Evolutionary conservation across 2,797 vertebrate genomes (phyloP).

Genomic region (Pipistrellus pipistrellus): DNA sequence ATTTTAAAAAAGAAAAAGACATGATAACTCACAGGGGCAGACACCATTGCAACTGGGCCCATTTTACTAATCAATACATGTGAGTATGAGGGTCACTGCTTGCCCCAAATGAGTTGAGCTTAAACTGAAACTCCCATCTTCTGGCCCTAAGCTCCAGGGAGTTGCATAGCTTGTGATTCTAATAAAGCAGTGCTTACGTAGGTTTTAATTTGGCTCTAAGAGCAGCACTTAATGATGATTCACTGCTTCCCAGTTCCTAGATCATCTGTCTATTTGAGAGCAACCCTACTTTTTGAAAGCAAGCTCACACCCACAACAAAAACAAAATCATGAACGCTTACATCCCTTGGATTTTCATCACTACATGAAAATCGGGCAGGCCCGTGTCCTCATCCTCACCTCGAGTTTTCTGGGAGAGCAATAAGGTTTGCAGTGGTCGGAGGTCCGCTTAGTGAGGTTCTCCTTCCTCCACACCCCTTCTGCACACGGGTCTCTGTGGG

Average conservation of each 20-base stretch:
- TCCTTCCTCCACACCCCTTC: background rate
- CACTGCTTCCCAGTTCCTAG: slow-evolving; percentile 17
- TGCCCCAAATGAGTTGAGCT: background rate
- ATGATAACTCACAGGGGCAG: background rate
- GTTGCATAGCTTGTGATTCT: background rate
- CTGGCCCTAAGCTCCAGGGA: background rate
- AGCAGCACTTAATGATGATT: background rate
- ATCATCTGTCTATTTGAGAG: slow-evolving; percentile 22
- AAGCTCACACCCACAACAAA: slow-evolving; percentile 41
- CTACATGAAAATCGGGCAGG: background rate
- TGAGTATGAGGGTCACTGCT: background rate
- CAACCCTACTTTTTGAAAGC: slow-evolving; percentile 22
- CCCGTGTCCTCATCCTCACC: background rate
- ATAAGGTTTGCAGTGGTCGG: no score
- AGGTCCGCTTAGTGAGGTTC: background rate
- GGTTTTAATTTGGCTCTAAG: background rate
- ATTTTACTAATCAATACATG: background rate
- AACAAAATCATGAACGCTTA: background rate
- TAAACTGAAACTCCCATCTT: background rate
- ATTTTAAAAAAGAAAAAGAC: background rate
- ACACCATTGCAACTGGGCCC: background rate
- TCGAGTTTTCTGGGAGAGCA: background rate
- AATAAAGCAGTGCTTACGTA: background rate
- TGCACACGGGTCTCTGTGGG: background rate
- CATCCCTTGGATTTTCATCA: background rate